Evolutionary conservation across 2,113 vertebrate species (phyloP).

Genomic region (Ailuropoda melanoleuca): DNA sequence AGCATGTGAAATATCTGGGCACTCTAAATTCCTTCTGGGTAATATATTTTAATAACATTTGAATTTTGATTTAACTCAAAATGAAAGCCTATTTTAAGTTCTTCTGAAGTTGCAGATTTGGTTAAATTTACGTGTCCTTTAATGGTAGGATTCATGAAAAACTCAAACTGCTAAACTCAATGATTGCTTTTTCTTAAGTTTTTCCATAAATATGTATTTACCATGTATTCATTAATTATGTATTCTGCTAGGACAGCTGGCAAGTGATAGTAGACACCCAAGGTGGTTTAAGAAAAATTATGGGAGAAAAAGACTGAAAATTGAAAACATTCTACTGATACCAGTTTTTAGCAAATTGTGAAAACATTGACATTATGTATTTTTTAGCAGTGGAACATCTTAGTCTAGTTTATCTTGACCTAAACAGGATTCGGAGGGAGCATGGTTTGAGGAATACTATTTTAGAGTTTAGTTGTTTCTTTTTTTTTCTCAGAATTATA

Average conservation of each 20-base stretch:
- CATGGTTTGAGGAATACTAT: neutral
- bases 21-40: neutral
- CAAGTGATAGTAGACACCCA: neutral
- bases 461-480: conserved; percentile 11
- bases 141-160: neutral
- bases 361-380: neutral
- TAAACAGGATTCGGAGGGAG: neutral
- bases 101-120: neutral
- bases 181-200: conserved; percentile 9
- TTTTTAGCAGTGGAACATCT: neutral
- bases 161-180: neutral
- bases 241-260: neutral
- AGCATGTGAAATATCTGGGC: conserved; percentile 11
- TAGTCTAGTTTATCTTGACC: neutral
- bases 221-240: conserved; percentile 2
- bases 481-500: conserved; percentile 37
- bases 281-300: neutral
- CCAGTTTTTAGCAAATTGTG: neutral
- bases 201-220: neutral
- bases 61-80: conserved; percentile 1
- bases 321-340: neutral
- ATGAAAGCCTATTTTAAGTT: conserved; percentile 24
- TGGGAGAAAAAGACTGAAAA: neutral
- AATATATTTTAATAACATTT: conserved; percentile 35
- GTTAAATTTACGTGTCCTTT: conserved; percentile 14